These are phyloP conservation scores for Heliconius ismenius DNA, from an alignment of 2,888 invertebrate genomes.

Conservation along the genomic window DNA sequence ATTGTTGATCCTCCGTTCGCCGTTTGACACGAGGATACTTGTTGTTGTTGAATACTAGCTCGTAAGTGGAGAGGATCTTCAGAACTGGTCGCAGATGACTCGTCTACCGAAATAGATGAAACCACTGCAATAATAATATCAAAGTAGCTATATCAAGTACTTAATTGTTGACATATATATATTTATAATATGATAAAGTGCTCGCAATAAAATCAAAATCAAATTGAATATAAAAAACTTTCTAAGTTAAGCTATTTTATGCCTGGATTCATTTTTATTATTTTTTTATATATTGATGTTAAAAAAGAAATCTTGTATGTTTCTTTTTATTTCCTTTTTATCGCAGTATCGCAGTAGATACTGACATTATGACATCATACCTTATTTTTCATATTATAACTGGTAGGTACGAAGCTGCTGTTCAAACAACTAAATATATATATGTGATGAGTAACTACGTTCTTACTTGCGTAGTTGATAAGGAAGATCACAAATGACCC, in stretches of 20 bases:
- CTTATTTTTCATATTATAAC: neutral
- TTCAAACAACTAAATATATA: conserved; percentile 27
- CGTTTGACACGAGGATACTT: conserved; percentile 51
- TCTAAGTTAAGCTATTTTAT: neutral
- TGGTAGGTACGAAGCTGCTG: conserved; percentile 29
- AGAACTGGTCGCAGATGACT: conserved; percentile 61
- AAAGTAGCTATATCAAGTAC: conserved; percentile 63
- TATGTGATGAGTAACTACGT: conserved; percentile 33
- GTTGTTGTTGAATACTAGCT: conserved; percentile 53
- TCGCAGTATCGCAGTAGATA: neutral
- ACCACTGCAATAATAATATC: conserved; percentile 78
- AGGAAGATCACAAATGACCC: conserved; percentile 26
- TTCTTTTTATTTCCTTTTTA: neutral
- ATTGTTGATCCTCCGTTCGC: conserved; percentile 53
- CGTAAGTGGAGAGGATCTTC: conserved; percentile 50
- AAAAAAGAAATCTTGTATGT: neutral
- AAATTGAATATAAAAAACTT: neutral
- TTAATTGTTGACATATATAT: conserved; percentile 56
- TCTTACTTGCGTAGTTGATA: conserved; percentile 17
- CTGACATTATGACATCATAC: conserved; percentile 55
- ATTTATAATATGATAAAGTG: conserved; percentile 56
- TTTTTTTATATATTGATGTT: neutral
- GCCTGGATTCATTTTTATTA: neutral
- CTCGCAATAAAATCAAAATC: conserved; percentile 26
- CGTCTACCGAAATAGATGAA: conserved; percentile 73